Base-by-base conservation (phyloP, 2,797 vertebrate genomes). In the Enteromius treurensis region DNA sequence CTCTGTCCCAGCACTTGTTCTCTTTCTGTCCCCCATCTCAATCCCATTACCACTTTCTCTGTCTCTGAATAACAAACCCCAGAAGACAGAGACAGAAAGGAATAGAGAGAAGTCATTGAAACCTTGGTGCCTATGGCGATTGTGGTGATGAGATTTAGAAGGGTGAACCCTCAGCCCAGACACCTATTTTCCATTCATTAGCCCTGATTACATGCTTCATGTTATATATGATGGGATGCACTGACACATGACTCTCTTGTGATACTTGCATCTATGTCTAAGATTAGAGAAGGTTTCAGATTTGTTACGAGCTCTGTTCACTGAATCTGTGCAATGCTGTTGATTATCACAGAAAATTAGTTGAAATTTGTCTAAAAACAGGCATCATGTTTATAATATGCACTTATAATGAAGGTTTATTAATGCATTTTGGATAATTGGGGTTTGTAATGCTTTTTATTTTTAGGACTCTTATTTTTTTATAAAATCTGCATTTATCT, bases 131-230 rank as follows among this genome's bases (percentile, higher is more conserved):
- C 64, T 77, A 32, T 65, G 32, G 80, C 40, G 15, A 67, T 47
- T 53, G 8, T 1, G 53, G 69, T 45, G 45, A 79, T 75, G 65
- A 71, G 32, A 23, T 53, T 80, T 80, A 45, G 60, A 88, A 79
- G 78, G 80, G 74, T 75, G 78, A 79, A 70, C 60, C 77, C 79
- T 84, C 82, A 80, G 85, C 78, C 55, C 70, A 86, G 75, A 76
- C 81, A 77, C 70, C 47, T 80, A 82, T 83, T 86, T 88, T 73
- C 58, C 78, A 85, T 86, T 74, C 84, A 80, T 70, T 85, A 86
- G 77, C 34, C 64, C 60, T 81, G 87, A 86, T 85, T 81, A 79
- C 78, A 67, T 58, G 82, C 62, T 82, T 86, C 76, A 83, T 85
- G 83, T 79, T 84, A 49, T 45, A 73, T 64, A 68, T 51, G 26